Evolutionary conservation across 2,888 invertebrate genomes (phyloP).

Genomic region (Hyalella azteca): DNA sequence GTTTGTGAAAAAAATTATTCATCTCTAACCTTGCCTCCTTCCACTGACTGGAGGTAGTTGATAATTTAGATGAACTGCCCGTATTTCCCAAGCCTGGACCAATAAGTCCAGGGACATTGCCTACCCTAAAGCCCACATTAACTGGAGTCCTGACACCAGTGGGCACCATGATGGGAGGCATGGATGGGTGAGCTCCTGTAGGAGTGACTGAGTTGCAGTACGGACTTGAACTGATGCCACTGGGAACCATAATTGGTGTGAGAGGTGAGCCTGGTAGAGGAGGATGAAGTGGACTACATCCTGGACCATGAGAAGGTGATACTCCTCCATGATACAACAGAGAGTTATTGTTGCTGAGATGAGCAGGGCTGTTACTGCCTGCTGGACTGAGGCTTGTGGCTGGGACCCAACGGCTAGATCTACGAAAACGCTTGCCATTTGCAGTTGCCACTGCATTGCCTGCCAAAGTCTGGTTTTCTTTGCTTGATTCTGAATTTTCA

Average conservation of each 20-base stretch:
- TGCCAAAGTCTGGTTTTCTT: constrained; percentile 1
- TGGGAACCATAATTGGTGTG: constrained; percentile 4
- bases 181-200: background rate
- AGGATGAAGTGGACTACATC: background rate
- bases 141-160: background rate
- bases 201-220: background rate
- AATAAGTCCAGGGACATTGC: background rate
- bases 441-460: background rate
- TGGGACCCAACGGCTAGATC: constrained; percentile 1
- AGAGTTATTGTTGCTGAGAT: background rate
- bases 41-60: constrained; percentile 3
- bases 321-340: background rate
- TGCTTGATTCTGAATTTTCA: background rate
- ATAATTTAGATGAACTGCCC: background rate
- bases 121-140: background rate
- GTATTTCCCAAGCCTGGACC: background rate
- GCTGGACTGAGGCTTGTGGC: background rate
- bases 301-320: background rate
- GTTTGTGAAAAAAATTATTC: too few species aligned
- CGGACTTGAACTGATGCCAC: background rate
- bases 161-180: constrained; percentile 18
- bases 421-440: background rate
- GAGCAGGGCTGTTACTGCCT: background rate
- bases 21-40: background rate
- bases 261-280: background rate